These are phyloP conservation scores for Myanophis thanlyinensis DNA, from an alignment of 2,113 vertebrate genomes.

Conservation along the genomic window DNA sequence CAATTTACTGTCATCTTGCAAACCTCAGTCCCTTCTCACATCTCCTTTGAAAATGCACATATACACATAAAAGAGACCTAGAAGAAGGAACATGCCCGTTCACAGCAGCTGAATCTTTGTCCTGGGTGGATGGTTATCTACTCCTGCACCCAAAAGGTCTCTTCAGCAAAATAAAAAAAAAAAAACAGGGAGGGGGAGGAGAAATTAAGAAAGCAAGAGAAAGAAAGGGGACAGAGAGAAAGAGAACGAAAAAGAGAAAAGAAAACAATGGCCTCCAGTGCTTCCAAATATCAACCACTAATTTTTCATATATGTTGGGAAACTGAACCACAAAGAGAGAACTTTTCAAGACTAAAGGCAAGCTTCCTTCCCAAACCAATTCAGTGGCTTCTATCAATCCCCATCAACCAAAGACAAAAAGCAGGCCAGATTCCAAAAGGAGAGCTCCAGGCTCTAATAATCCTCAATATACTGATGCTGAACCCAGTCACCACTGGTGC, in stretches of 20 bases:
- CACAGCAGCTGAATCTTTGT: not conserved
- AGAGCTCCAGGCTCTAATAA: no score
- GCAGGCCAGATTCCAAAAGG: not conserved
- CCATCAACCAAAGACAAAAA: no score
- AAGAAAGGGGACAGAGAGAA: no score
- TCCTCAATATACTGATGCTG: not conserved
- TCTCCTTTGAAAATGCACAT: not conserved
- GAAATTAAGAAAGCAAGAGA: not conserved
- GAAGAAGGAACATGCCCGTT: not conserved
- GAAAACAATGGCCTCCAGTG: not conserved
- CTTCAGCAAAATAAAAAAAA: not conserved
- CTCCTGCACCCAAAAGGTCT: not conserved
- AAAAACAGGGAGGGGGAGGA: no score
- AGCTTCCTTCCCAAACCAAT: not conserved
- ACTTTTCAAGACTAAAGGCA: not conserved
- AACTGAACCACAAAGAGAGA: not conserved
- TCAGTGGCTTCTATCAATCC: no score
- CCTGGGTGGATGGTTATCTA: not conserved
- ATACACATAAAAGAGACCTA: not conserved
- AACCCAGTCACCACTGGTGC: not conserved
- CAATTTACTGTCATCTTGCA: not conserved
- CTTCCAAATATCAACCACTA: not conserved
- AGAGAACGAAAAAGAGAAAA: no score
- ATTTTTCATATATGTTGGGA: not conserved
- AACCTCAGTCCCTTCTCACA: not conserved